Conservation (phyloP, 1,140 invertebrate genomes). For the Zaprionus tsacasi region DNA sequence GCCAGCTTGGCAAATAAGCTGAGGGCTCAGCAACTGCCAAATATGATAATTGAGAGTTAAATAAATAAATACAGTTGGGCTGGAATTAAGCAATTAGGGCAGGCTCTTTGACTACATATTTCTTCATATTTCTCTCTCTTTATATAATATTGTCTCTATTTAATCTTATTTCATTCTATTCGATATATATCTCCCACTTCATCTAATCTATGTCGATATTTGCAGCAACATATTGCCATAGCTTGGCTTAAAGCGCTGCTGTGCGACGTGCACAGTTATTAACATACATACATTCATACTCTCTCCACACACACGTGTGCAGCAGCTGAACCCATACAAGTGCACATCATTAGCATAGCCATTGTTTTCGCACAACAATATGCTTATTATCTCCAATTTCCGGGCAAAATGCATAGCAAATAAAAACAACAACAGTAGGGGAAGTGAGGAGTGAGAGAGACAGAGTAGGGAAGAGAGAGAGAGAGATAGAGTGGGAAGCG, state of each 20-base stretch:
- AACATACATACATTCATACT: slow-evolving; percentile 26
- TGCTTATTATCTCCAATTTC: slow-evolving; percentile 81
- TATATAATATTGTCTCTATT: background rate
- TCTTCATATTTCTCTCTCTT: background rate
- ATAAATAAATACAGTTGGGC: background rate
- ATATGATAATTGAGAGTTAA: background rate
- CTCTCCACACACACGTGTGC: slow-evolving; percentile 2
- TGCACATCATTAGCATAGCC: slow-evolving; percentile 76
- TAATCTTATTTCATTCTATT: too few relatives aligned
- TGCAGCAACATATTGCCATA: background rate
- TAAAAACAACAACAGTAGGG: slow-evolving; percentile 69
- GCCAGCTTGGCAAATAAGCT: slow-evolving; percentile 3
- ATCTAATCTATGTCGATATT: background rate
- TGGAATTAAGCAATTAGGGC: background rate
- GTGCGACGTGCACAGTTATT: slow-evolving; percentile 56
- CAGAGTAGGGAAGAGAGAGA: background rate
- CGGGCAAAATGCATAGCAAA: slow-evolving; percentile 80
- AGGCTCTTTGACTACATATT: too few relatives aligned
- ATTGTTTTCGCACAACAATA: slow-evolving; percentile 80
- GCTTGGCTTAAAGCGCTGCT: slow-evolving; percentile 25
- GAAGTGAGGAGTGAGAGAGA: background rate
- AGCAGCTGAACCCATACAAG: slow-evolving; percentile 56
- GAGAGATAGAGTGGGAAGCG: background rate
- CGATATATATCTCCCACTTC: too few relatives aligned
- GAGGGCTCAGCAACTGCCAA: background rate